Conservation (phyloP, 2,888 invertebrate genomes). For the Psylliodes chrysocephalus region DNA sequence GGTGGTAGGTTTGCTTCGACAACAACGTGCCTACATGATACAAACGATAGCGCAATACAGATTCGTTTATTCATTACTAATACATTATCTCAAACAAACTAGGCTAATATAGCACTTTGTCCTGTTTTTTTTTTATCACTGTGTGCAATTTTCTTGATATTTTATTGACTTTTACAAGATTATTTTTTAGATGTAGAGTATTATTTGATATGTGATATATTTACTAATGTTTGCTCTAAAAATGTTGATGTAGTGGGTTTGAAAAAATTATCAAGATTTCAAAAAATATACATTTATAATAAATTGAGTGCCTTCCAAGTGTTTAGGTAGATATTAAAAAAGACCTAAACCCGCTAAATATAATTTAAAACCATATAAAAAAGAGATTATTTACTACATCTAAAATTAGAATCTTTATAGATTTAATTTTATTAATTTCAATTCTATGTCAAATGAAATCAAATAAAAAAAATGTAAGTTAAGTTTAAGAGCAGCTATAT, state of each 20-base stretch:
- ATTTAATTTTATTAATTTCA: conserved; percentile 2
- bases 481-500: too few relatives aligned
- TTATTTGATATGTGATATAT: conserved; percentile 17
- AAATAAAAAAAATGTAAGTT: too few relatives aligned
- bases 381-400: not conserved
- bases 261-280: too few relatives aligned
- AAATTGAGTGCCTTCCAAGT: not conserved
- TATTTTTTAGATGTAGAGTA: conserved; percentile 13
- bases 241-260: not conserved
- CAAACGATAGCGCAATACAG: conserved; percentile 90
- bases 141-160: conserved; percentile 29
- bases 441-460: too few relatives aligned
- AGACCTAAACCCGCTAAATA: too few relatives aligned
- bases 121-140: conserved; percentile 21
- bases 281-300: too few relatives aligned
- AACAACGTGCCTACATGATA: conserved; percentile 89
- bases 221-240: not conserved
- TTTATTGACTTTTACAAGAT: conserved; percentile 4
- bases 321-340: too few relatives aligned
- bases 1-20: conserved; percentile 81
- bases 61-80: conserved; percentile 85
- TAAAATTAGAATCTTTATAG: not conserved
- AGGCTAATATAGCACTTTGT: conserved; percentile 75
- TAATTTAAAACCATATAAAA: too few relatives aligned
- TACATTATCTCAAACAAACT: conserved; percentile 87